These are phyloP conservation scores for Tigriopus japonicus DNA, from an alignment of 1,140 invertebrate genomes.

Conservation along the genomic window DNA sequence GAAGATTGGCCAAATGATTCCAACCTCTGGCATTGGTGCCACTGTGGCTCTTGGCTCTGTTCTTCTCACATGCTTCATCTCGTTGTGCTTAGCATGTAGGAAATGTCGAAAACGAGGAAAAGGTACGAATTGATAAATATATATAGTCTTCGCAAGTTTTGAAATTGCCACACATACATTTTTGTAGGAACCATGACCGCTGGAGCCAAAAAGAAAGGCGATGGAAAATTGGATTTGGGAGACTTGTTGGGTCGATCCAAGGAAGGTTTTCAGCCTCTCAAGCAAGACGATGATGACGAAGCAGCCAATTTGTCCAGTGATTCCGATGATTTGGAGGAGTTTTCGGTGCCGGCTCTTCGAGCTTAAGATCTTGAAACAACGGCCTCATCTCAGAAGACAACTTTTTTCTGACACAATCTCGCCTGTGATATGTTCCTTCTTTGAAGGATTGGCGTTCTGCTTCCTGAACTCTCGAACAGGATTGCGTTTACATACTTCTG, in stretches of 20 bases:
- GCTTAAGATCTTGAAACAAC: background rate
- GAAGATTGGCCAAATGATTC: background rate
- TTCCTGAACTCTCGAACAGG: no score
- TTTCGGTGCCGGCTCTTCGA: background rate
- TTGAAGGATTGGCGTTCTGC: no score
- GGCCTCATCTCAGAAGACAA: no score
- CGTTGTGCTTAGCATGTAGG: background rate
- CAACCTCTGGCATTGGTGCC: background rate
- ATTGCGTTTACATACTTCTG: no score
- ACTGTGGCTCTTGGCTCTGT: background rate
- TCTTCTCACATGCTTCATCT: background rate
- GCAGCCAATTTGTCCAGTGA: background rate
- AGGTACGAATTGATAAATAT: no score
- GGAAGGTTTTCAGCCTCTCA: background rate
- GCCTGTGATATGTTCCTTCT: no score
- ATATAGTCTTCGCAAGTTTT: no score
- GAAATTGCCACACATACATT: no score
- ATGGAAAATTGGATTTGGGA: background rate
- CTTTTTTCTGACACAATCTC: no score
- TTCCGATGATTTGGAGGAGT: background rate
- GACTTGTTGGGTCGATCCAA: slow-evolving; percentile 4
- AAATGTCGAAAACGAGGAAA: slow-evolving; percentile 1
- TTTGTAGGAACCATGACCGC: background rate
- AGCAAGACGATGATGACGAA: slow-evolving; percentile 3
- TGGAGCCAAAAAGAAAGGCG: background rate